Conservation (phyloP, 2,888 invertebrate genomes). For the Sisyra nigra region DNA sequence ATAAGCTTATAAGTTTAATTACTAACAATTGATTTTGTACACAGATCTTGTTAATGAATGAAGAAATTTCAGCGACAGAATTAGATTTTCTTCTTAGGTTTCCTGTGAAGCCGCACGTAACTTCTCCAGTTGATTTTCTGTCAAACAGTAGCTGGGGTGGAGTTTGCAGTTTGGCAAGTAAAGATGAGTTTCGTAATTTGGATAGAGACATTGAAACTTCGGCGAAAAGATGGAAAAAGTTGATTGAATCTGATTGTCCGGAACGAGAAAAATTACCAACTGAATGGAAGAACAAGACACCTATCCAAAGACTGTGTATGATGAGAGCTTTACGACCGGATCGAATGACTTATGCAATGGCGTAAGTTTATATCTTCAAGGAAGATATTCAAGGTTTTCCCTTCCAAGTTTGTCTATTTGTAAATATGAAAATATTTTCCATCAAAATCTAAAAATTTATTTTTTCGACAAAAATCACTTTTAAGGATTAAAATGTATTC, state of each 20-base stretch:
- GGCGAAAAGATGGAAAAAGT: constrained; percentile 94
- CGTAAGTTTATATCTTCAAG: constrained; percentile 37
- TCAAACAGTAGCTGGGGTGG: constrained; percentile 90
- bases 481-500: too few relatives aligned
- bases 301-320: constrained; percentile 89
- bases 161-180: constrained; percentile 73
- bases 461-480: too few relatives aligned
- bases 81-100: constrained; percentile 86
- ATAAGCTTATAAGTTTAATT: neutral
- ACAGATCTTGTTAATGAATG: constrained; percentile 71
- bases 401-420: too few relatives aligned
- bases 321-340: constrained; percentile 86
- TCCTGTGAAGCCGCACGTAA: constrained; percentile 82
- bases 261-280: constrained; percentile 95
- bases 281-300: constrained; percentile 95
- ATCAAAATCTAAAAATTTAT: too few relatives aligned
- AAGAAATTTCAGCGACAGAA: constrained; percentile 71
- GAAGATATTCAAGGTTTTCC: too few relatives aligned
- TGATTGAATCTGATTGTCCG: constrained; percentile 87
- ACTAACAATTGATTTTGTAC: too few relatives aligned
- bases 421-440: too few relatives aligned
- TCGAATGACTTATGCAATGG: constrained; percentile 90
- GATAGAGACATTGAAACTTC: constrained; percentile 93
- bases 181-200: constrained; percentile 85
- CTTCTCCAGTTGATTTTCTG: constrained; percentile 88